Base-by-base conservation (phyloP, 2,888 invertebrate genomes). In the Liodrosophila aerea region DNA sequence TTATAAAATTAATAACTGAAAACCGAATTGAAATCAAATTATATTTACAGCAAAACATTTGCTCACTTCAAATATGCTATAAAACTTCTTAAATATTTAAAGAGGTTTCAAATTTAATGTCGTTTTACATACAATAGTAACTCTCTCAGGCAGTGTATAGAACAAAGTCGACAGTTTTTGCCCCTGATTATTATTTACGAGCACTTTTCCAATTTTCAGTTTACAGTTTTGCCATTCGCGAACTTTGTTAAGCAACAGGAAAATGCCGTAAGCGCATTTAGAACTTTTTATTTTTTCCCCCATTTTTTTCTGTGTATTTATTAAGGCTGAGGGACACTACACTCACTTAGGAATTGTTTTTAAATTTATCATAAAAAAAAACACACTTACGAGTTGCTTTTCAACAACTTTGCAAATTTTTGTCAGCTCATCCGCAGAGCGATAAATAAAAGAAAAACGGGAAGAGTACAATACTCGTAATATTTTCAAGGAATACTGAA, bases 271-370 rank as follows among this genome's bases (percentile, higher is more conserved):
- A 73, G 73, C 73, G 50, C 43, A 62, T 61, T 66, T 51, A 41
- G 41, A 33, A 56, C 29, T 29, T 46, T 36, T 44, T 5, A 22
- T 22, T 22, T 22, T 22, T 22, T 2, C 22, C 22, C 22, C 22
- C 22, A 22, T 22, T 22, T 22, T 22, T 22, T 22, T 22, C 5
- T 22, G 22, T 22, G 5, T 22, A 22, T 22, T 22, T 22, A 5
- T 60, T 59, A 57, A 54, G 11, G 4, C 13, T 8, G 33, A n/a
- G 33, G 16, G 16, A 49, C 49, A 41, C 64, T 65, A 49, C 49
- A 36, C 64, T 65, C 67, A 67, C 63, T 68, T 74, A 43, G 51
- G 56, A 82, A 82, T 80, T 80, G 80, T 82, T 80, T 75, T 71
- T 51, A 49, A 76, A 78, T 78, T 64, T 61, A 73, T 67, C 59